These are phyloP conservation scores for Pachypanchax playfairii DNA, from an alignment of 2,113 vertebrate genomes.

Conservation along the genomic window DNA sequence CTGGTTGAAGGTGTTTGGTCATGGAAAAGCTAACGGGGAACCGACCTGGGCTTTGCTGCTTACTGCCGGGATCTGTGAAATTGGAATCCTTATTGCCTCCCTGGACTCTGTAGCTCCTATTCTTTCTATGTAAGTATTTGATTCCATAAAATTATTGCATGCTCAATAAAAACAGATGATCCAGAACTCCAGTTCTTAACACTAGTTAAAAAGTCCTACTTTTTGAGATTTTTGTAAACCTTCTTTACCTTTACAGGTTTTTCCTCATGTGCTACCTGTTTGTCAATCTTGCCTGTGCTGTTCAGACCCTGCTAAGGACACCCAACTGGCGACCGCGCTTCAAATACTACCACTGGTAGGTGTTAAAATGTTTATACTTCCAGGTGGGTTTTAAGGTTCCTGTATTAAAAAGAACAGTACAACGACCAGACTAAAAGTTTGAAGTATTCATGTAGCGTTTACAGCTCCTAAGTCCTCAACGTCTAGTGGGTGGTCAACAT, in stretches of 20 bases:
- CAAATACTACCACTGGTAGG: slow-evolving; percentile 81
- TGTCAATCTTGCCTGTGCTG: slow-evolving; percentile 94
- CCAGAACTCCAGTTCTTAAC: slow-evolving; percentile 17
- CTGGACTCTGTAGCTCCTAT: slow-evolving; percentile 95
- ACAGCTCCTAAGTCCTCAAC: too few species aligned
- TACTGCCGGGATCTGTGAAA: slow-evolving; percentile 92
- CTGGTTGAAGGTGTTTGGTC: slow-evolving; percentile 87
- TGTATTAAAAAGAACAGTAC: too few species aligned
- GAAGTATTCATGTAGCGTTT: too few species aligned
- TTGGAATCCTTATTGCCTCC: slow-evolving; percentile 94
- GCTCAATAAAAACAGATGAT: slow-evolving; percentile 5
- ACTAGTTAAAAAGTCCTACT: slow-evolving; percentile 4
- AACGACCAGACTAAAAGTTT: too few species aligned
- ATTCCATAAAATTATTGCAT: not conserved
- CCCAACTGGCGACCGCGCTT: slow-evolving; percentile 91
- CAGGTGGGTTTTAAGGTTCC: slow-evolving; percentile 13
- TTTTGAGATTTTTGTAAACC: slow-evolving; percentile 1
- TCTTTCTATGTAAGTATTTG: slow-evolving; percentile 90
- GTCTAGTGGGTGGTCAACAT: too few species aligned
- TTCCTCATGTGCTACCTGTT: slow-evolving; percentile 99
- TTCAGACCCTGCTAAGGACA: slow-evolving; percentile 91
- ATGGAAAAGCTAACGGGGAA: slow-evolving; percentile 94
- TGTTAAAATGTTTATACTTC: not conserved
- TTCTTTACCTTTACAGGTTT: slow-evolving; percentile 81
- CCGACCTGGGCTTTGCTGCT: slow-evolving; percentile 95